These are phyloP conservation scores for Apostichopus parvimensis DNA, from an alignment of 35 echinoderm and acorn worm species.

Conservation along the genomic window DNA sequence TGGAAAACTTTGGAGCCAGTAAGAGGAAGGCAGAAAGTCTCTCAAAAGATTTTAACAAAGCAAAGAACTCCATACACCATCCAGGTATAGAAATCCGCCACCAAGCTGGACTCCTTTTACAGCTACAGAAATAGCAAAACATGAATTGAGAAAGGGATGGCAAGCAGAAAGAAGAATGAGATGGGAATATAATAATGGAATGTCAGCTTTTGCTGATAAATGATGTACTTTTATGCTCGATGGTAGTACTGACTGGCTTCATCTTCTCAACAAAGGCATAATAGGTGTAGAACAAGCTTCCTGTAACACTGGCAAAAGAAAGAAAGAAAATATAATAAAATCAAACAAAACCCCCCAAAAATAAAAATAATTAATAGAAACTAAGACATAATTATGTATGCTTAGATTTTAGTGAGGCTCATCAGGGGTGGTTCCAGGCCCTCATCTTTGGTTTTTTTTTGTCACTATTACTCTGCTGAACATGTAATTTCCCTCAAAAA, in stretches of 20 bases:
- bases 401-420: background rate
- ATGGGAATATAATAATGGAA: background rate
- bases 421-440: background rate
- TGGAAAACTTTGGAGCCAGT: too few relatives aligned
- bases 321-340: background rate
- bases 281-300: constrained; percentile 52
- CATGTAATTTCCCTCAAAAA: too few relatives aligned
- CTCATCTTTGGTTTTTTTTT: too few relatives aligned
- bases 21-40: too few relatives aligned
- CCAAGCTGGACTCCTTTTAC: too few relatives aligned
- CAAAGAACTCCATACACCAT: too few relatives aligned
- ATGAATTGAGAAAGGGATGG: too few relatives aligned
- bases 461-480: too few relatives aligned
- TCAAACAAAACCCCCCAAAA: background rate
- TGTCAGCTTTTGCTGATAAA: constrained; percentile 13
- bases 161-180: too few relatives aligned
- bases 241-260: background rate
- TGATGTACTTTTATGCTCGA: background rate
- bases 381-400: background rate
- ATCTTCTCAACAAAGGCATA: constrained; percentile 20
- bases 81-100: too few relatives aligned
- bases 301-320: constrained; percentile 6
- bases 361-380: background rate
- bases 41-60: too few relatives aligned
- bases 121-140: too few relatives aligned